Evolutionary conservation across 2,888 invertebrate genomes (phyloP).

Genomic region (Scaptomyza flava): DNA sequence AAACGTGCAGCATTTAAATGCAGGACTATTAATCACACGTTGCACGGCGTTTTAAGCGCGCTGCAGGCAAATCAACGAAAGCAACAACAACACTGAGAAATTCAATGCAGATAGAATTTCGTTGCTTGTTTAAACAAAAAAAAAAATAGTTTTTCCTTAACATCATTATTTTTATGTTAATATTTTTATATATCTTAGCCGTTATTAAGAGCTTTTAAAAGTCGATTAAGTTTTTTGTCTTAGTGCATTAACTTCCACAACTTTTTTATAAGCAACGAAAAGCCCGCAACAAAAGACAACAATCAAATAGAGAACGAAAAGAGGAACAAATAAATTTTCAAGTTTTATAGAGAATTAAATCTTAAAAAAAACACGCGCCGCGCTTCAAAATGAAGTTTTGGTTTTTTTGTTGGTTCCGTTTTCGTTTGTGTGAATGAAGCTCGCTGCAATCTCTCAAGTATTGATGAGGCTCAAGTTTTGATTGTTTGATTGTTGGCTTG

Average conservation of each 20-base stretch:
- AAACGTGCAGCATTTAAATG: constrained; percentile 29
- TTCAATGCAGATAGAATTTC: neutral
- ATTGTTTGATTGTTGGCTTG: constrained; percentile 27
- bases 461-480: constrained; percentile 33
- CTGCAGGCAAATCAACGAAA: constrained; percentile 54
- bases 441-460: constrained; percentile 48
- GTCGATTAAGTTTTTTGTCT: neutral
- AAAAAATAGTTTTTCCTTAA: too few species aligned
- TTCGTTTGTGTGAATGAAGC: constrained; percentile 50
- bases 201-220: neutral
- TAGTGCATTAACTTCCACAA: neutral
- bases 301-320: constrained; percentile 28
- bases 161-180: too few species aligned
- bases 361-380: too few species aligned
- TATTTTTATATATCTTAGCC: neutral
- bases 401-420: constrained; percentile 23
- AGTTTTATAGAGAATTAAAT: constrained; percentile 3
- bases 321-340: constrained; percentile 6
- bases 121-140: too few species aligned
- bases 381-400: constrained; percentile 15
- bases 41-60: constrained; percentile 29
- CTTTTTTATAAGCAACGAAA: constrained; percentile 41
- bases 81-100: constrained; percentile 31
- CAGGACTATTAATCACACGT: constrained; percentile 61
- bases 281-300: constrained; percentile 15